phyloP scores from a whole-genome alignment of 2,888 invertebrate genomes.

The Fragum whitleyi region DNA sequence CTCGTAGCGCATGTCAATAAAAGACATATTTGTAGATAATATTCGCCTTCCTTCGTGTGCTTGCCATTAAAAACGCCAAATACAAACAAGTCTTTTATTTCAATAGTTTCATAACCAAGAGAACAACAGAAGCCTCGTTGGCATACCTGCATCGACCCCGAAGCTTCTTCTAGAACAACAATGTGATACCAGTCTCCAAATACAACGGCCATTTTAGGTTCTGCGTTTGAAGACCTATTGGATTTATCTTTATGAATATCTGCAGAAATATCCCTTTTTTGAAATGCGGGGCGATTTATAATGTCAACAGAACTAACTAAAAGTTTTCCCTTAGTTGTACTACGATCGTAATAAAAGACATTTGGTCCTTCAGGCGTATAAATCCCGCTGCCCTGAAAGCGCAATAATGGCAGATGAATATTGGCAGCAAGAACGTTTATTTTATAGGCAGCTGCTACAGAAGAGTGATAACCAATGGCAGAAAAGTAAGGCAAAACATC shows the following conservation, averaged over 20 bases:
- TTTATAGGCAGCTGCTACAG: constrained; percentile 86
- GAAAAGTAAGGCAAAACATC: constrained; percentile 84
- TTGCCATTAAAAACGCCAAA: constrained; percentile 78
- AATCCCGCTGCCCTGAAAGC: constrained; percentile 90
- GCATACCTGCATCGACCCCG: constrained; percentile 66
- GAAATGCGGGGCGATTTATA: background rate
- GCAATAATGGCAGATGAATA: constrained; percentile 87
- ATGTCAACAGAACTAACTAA: background rate
- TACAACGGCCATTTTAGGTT: constrained; percentile 50
- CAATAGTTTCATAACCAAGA: constrained; percentile 55
- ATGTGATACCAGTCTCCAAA: constrained; percentile 72
- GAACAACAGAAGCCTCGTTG: constrained; percentile 73
- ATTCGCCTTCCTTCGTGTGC: constrained; percentile 70
- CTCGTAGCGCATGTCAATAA: constrained; percentile 34
- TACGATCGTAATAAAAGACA: constrained; percentile 57
- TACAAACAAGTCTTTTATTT: constrained; percentile 65
- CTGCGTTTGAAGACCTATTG: constrained; percentile 34
- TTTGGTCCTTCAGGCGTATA: constrained; percentile 86
- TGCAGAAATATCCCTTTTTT: background rate
- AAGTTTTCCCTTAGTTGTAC: constrained; percentile 28
- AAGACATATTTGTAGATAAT: constrained; percentile 44
- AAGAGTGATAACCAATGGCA: constrained; percentile 37
- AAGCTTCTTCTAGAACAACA: constrained; percentile 46
- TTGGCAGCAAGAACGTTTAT: constrained; percentile 91
- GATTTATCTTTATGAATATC: background rate